Evolutionary conservation across 2,888 invertebrate genomes (phyloP), one percentile per base, ranked within the genome.

Genomic region (Acanthosepion pharaonis): DNA sequence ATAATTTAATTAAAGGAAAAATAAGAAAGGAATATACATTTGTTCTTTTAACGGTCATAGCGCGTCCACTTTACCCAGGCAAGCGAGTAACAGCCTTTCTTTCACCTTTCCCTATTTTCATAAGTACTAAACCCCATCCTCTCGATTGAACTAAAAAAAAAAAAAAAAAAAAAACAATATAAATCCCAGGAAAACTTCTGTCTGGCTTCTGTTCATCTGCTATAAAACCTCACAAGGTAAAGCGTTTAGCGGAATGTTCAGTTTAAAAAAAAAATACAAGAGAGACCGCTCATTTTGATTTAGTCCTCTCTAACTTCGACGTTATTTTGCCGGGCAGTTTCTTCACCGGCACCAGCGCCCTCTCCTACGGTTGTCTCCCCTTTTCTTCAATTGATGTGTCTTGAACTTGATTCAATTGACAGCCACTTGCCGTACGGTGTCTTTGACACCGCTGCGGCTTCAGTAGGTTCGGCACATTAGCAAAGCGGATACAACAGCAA

Each of bases 131-230:
- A 78, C 78, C 11, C 9, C 11, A 78, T 78, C 78, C 4, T 33
- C 8, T 11, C n/a, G 33, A 78, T 78, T 78, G n/a, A 33, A 33
- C 78, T 4, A 33, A 11, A 15, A 78, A 78, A n/a, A 18, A 33
- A 78, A 78, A 78, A 64, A 25, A 8, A 64, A 64, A n/a, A n/a
- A 78, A 78, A 78, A 78, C 78, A 78, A 78, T 78, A n/a, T 78
- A 78, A 78, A 78, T 15, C 78, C 0, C 78, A 78, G 15, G 78
- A 78, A 78, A 11, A 9, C 11, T 78, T 78, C 78, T 78, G 78
- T 78, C 78, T 33, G 78, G 78, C 78, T 78, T 78, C 78, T 78
- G 78, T 78, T 78, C 78, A 78, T 78, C n/a, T 78, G 78, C n/a
- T 78, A 78, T 78, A n/a, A 78, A 78, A 78, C 78, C 78, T 33